Conservation (phyloP, 2,113 vertebrate species). For the Triplophysa dalaica region DNA sequence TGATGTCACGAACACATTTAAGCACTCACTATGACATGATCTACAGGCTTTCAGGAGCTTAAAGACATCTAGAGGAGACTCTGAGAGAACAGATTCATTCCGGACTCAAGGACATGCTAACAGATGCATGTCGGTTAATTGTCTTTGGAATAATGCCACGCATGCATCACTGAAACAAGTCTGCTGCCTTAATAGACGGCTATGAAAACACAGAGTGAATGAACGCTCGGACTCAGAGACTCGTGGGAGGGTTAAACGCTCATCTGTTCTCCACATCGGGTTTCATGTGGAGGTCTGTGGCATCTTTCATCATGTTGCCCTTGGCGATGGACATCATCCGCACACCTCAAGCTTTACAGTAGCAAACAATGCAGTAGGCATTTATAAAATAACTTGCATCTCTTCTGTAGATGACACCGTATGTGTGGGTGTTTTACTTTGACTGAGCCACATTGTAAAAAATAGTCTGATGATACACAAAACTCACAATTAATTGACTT, state of each 20-base stretch:
- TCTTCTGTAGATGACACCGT: neutral
- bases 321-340: slow-evolving; percentile 3
- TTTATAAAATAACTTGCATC: neutral
- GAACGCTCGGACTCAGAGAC: neutral
- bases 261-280: no score
- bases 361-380: neutral
- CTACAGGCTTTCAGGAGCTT: no score
- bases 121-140: slow-evolving; percentile 15
- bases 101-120: neutral
- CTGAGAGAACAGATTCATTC: neutral
- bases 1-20: no score
- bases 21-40: no score
- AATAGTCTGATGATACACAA: neutral
- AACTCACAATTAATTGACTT: neutral
- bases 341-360: slow-evolving; percentile 6
- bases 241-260: neutral
- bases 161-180: slow-evolving; percentile 14
- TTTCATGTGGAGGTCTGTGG: no score
- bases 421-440: neutral
- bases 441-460: neutral
- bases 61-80: no score
- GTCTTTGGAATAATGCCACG: slow-evolving; percentile 6
- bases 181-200: neutral
- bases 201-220: slow-evolving; percentile 14
- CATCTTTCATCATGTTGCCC: neutral